Percentiles rank a stretch among this genome's conserved stretches.
Evolutionary conservation across 2,888 invertebrate genomes (phyloP).

Genomic region (Caenorhabditis sp.): DNA sequence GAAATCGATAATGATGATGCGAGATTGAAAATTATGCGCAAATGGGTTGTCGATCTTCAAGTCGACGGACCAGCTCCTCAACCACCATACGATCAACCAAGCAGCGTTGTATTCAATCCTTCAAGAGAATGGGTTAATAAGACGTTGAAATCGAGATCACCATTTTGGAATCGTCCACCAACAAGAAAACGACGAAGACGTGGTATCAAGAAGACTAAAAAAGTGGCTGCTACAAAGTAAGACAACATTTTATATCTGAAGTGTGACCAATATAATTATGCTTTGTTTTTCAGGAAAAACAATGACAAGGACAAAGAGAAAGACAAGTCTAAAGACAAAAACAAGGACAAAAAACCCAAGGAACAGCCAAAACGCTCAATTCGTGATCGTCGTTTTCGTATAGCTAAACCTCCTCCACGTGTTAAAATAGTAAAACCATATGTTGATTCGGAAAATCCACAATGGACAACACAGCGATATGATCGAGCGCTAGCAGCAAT

Average conservation of each 20-base stretch:
- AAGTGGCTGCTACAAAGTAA: too few species aligned
- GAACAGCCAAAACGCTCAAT: neutral
- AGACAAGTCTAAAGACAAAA: too few species aligned
- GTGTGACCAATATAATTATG: too few species aligned
- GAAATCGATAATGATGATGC: neutral
- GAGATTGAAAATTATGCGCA: neutral
- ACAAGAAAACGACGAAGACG: neutral
- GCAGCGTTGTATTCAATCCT: neutral
- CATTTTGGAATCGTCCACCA: constrained; percentile 1
- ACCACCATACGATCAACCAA: neutral
- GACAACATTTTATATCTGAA: too few species aligned
- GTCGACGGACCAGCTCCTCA: neutral
- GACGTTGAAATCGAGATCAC: neutral
- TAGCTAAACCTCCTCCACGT: neutral
- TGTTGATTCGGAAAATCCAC: neutral
- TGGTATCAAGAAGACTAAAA: neutral
- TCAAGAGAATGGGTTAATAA: neutral
- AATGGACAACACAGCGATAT: neutral
- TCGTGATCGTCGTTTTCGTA: neutral
- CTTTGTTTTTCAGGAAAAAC: too few species aligned
- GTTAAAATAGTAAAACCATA: neutral
- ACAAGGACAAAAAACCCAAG: too few species aligned
- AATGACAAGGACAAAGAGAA: too few species aligned
- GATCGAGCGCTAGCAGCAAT: neutral
- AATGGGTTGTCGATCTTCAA: neutral